A percentile compares a stretch with the other conserved stretches of the same genome.
These are phyloP conservation scores for Sarcophaga subvicina DNA, from an alignment of 2,888 invertebrate genomes.

Conservation along the genomic window DNA sequence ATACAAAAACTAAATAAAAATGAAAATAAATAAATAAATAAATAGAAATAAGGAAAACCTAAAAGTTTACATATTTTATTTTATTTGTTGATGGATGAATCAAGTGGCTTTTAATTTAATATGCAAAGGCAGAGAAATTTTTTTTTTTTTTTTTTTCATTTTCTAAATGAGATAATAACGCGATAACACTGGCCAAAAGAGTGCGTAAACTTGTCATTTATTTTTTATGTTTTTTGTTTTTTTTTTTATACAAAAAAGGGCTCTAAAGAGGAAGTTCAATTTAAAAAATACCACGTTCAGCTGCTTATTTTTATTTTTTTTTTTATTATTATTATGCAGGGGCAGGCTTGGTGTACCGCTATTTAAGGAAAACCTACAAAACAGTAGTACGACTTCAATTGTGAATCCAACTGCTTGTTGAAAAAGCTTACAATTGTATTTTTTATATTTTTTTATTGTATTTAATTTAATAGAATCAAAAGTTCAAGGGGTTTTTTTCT, in stretches of 20 bases:
- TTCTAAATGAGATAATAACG: neutral
- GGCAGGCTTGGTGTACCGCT: too few species aligned
- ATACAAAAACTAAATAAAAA: conserved; percentile 18
- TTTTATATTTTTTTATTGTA: neutral
- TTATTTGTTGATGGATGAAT: conserved; percentile 11
- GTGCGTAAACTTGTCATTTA: neutral
- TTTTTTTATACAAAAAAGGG: conserved; percentile 38
- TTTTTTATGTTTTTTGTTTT: neutral
- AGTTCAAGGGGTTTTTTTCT: neutral
- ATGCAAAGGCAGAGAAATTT: conserved; percentile 38
- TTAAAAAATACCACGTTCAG: conserved; percentile 24
- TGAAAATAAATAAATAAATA: conserved; percentile 25
- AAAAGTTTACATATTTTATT: conserved; percentile 19
- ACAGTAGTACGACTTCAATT: too few species aligned
- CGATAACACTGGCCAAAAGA: neutral
- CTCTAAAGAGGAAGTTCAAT: conserved; percentile 58
- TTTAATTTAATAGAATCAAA: neutral
- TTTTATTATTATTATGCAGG: too few species aligned
- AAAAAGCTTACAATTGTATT: neutral
- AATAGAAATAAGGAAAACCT: conserved; percentile 51
- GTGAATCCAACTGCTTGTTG: neutral
- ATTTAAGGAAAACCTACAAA: too few species aligned
- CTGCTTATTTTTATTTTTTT: too few species aligned
- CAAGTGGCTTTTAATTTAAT: conserved; percentile 65
- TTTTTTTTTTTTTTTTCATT: conserved; percentile 32